Evolutionary conservation across 2,113 vertebrate species (phyloP), one percentile per base, ranked within the genome.

Genomic region (Macquaria australasica): DNA sequence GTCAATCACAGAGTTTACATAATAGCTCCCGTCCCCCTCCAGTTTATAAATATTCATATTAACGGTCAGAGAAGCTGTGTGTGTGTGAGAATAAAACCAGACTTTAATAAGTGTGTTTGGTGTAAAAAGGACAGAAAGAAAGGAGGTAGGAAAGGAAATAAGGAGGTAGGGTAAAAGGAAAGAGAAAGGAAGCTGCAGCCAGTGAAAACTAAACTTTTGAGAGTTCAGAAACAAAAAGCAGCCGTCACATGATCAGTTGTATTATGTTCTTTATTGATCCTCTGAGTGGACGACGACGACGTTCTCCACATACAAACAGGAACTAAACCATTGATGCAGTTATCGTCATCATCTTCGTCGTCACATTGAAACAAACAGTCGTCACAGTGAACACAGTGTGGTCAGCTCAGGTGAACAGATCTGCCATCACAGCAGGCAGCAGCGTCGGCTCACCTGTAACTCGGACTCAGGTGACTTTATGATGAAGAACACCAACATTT

Each of bases 251-350:
- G 37, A n/a, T 41, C 41, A 56, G n/a, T 34, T 34, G 34, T 34
- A 12, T 55, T 1, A 11, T 31, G 2, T 73, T 84, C 59, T 87
- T 89, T 89, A 89, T 84, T 89, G 77, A 81, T 77, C 69, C 64
- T 89, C 45, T 73, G 66, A 2, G 41, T 64, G 50, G 77, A 74
- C 6, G 20, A 87, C 37, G 20, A 87, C 37, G 6, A 58, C 6
- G 50, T 16, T 51, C 50, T 51, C 2, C 7, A 53, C 51, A 53
- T 8, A 80, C 66, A 73, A 63, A 73, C 41, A 39, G 18, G 71
- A 69, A 25, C 64, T 63, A 73, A 66, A 53, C 45, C 72, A 53
- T 8, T 5, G 58, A 50, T 8, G 41, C n/a, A 45, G 10, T 64
- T 3, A 23, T 56, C 67, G 37, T 23, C 71, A 41, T 14, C 14